Evolutionary conservation across 2,113 vertebrate genomes (phyloP), one percentile per base, ranked within the genome.

Genomic region (Myotis yumanensis): DNA sequence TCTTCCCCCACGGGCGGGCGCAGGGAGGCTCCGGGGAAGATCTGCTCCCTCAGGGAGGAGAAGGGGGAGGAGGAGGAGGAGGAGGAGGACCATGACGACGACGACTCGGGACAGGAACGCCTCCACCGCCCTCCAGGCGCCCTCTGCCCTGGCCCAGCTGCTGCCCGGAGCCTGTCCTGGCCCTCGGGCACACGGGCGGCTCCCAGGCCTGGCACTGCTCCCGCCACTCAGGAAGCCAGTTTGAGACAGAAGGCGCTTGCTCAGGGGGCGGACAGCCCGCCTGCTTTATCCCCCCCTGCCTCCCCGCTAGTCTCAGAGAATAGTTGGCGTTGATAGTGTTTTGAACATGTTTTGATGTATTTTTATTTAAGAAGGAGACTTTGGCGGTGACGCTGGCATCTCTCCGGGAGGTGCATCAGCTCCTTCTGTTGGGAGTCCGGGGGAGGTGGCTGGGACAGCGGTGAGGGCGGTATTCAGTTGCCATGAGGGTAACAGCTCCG

Each of bases 111-210:
- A 20, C 54, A 23, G 20, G 54, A 57, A 23, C 7, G 54, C 20
- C 20, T 57, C 59, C 3, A 0, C 37, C 30, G 6, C 52, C 62
- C 7, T 11, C 17, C 3, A 0, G 83, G 25, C 0, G 0, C 43
- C 35, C 32, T 4, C 6, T 64, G 7, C 18, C 52, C 35, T 3
- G 59, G 64, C n/a, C 57, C 1, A 0, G 7, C 46, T 0, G 8
- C 37, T 35, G 18, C 59, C 25, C 4, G 23, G 59, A 57, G 54
- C 54, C 59, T 30, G 59, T 11, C 59, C 23, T 4, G 25, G 11
- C 28, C 14, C 62, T 14, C 62, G 57, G 59, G 25, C 59, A 62
- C 25, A 5, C 1, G 25, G 54, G 59, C 15, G 12, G 17, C 90
- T n/a, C 23, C 7, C 5, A 0, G 62, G 72, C 77, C 54, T 1